Percentiles rank a stretch among this genome's conserved stretches.
Evolutionary conservation across 2,797 vertebrate species (phyloP).

Genomic region (Ceryle rudis): DNA sequence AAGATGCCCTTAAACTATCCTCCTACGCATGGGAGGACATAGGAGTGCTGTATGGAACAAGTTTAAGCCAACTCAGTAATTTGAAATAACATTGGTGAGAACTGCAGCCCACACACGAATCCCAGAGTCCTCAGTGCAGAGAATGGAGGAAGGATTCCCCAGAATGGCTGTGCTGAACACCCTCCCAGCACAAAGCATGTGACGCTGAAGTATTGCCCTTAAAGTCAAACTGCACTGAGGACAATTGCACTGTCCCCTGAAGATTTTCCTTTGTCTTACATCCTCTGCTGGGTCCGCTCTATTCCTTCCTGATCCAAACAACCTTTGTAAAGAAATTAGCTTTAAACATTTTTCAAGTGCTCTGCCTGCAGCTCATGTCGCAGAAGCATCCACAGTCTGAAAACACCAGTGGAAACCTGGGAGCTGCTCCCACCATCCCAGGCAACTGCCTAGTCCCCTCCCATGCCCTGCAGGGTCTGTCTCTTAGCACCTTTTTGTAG

Average conservation of each 20-base stretch:
- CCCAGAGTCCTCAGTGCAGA: background rate
- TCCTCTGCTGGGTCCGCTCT: background rate
- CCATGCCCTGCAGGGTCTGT: background rate
- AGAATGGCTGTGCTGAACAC: background rate
- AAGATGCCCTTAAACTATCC: background rate
- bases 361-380: background rate
- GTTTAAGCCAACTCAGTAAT: background rate
- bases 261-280: background rate
- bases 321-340: background rate
- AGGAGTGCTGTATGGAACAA: accelerated
- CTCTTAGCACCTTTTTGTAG: background rate
- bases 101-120: accelerated
- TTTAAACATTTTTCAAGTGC: background rate
- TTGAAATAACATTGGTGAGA: background rate
- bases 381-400: background rate
- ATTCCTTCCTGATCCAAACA: background rate
- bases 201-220: background rate
- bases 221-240: background rate
- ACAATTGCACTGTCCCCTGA: background rate
- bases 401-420: background rate
- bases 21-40: background rate
- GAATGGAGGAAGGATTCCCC: background rate
- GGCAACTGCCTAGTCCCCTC: accelerated
- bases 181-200: background rate
- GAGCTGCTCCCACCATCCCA: background rate